Evolutionary conservation across 2,888 invertebrate species (phyloP).

Genomic region (Xestia ashworthii): DNA sequence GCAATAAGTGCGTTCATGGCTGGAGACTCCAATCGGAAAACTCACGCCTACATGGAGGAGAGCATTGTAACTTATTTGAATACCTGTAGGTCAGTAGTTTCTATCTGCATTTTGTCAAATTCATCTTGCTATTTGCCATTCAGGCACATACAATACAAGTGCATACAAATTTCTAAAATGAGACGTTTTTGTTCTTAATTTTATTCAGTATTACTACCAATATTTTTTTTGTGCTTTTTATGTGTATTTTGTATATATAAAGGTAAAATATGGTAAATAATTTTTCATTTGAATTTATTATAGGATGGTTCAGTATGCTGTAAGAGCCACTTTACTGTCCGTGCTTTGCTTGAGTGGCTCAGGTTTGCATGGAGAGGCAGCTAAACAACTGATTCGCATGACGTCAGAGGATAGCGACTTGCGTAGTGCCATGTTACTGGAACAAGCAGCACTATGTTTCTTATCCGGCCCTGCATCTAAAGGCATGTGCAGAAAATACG

Average conservation of each 20-base stretch:
- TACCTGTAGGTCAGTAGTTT: conserved; percentile 94
- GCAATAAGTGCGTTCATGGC: conserved; percentile 97
- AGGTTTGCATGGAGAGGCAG: conserved; percentile 97
- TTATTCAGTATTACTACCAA: background rate
- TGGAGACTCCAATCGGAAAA: conserved; percentile 94
- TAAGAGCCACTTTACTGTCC: conserved; percentile 97
- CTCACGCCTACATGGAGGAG: conserved; percentile 98
- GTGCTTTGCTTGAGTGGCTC: conserved; percentile 96
- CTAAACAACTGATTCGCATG: conserved; percentile 98
- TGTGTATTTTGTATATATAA: background rate
- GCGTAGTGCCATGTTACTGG: conserved; percentile 97
- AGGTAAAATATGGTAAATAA: background rate
- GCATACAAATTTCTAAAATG: background rate
- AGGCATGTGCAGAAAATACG: conserved; percentile 97
- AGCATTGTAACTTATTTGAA: conserved; percentile 97
- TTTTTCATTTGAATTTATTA: background rate
- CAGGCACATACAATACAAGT: background rate
- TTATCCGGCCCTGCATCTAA: conserved; percentile 91
- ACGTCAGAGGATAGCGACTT: conserved; percentile 99
- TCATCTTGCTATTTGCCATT: background rate
- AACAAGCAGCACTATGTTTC: conserved; percentile 98
- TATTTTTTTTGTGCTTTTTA: background rate
- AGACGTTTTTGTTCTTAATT: background rate
- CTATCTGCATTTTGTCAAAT: background rate
- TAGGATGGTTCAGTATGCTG: conserved; percentile 97